Base-by-base conservation (phyloP, 2,113 vertebrate species). In the Motacilla tschutschensis region DNA sequence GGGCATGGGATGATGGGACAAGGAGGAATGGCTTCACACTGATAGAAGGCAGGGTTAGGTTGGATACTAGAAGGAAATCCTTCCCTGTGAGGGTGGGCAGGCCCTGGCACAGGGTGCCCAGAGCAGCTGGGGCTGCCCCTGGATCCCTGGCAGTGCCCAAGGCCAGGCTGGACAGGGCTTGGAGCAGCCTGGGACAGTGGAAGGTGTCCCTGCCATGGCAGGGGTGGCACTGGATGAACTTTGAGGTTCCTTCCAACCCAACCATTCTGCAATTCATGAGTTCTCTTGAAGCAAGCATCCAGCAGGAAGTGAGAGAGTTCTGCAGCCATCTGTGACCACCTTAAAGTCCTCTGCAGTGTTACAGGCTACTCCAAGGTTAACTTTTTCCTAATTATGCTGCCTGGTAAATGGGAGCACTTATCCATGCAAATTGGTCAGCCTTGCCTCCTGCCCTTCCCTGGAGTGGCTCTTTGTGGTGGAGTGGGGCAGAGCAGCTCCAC, bases 191-290 rank as follows among this genome's bases (percentile, higher is more conserved):
- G 36, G 65, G 50, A 13, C 3, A 22, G 31, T n/a, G 65, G 50
- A 0, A 63, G 43, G 5, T 12, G n/a, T 44, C 65, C 31, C 26
- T 57, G 65, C 26, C 41, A 5, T 14, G 35, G 20, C 41, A 18
- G 12, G 47, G 17, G 4, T 10, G 31, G 20, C 0, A 22, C 0
- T 0, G 6, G 22, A 2, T n/a, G 21, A 2, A 4, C 0, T 63
- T 57, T n/a, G 6, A 36, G 8, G 15, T 6, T 1, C 8, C 8
- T n/a, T 57, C 36, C 13, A 57, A 12, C 18, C 25, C 14, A 47
- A 8, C 8, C 4, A 12, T 17, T 48, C 43, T 28, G 8, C 2
- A 31, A 8, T 20, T 50, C 24, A 1, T 0, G 2, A 3, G 4
- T 18, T 47, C 8, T 8, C 25, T 21, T 14, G 4, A 44, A 87